Percentiles rank a stretch among this genome's conserved stretches.
phyloP scores from a whole-genome alignment of 1,140 invertebrate genomes.

The Penaeus chinensis region DNA sequence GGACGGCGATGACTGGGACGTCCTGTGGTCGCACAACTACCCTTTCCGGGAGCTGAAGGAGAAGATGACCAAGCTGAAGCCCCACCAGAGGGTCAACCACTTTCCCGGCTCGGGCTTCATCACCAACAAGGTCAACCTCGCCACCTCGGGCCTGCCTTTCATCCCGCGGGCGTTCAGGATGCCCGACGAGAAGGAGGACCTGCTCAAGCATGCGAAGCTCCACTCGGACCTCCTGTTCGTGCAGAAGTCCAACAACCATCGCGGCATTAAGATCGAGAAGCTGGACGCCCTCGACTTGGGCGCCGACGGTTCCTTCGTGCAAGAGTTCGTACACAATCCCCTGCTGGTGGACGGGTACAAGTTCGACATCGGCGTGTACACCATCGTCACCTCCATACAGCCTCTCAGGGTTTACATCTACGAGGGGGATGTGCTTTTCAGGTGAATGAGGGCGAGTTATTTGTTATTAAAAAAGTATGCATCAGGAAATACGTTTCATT shows the following conservation, averaged over 20 bases:
- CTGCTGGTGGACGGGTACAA: conserved; percentile 88
- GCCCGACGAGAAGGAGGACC: conserved; percentile 79
- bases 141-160: conserved; percentile 79
- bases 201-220: conserved; percentile 77
- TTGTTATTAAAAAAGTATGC: not conserved
- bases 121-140: conserved; percentile 93
- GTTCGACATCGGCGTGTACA: conserved; percentile 97
- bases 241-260: conserved; percentile 92
- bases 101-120: conserved; percentile 95
- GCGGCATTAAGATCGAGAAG: conserved; percentile 84
- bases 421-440: conserved; percentile 87
- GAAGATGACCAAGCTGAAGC: conserved; percentile 75
- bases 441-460: conserved; percentile 69
- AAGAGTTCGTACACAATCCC: conserved; percentile 87
- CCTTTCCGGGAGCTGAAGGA: conserved; percentile 79
- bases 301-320: conserved; percentile 85
- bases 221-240: conserved; percentile 85
- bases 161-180: conserved; percentile 91
- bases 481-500: not conserved
- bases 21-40: conserved; percentile 95
- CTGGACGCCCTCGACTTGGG: conserved; percentile 79
- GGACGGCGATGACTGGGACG: conserved; percentile 77
- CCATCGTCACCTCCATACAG: conserved; percentile 89
- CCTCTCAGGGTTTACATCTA: conserved; percentile 91
- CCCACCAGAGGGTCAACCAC: conserved; percentile 89